Evolutionary conservation across 30 jellyfish, hydroid and myxozoan species (phyloP).

Genomic region (Cassiopea andromeda): DNA sequence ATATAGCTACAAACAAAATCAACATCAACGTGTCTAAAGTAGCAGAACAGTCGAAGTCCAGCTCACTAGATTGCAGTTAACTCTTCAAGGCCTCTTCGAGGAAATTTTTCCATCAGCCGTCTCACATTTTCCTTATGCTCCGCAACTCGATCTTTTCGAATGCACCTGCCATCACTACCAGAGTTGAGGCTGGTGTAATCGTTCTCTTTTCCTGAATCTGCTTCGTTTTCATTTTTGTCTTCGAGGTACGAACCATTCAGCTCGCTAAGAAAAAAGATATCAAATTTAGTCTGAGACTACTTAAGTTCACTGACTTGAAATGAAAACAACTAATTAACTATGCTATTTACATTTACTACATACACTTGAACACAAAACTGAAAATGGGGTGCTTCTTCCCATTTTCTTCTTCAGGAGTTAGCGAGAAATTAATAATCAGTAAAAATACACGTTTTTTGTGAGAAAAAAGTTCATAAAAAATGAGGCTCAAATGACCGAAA

Average conservation of each 20-base stretch:
- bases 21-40: not conserved
- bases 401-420: no score
- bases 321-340: no score
- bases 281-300: no score
- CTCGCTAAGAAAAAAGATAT: slow-evolving; percentile 16
- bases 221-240: slow-evolving; percentile 29
- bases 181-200: slow-evolving; percentile 6
- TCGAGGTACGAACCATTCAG: slow-evolving; percentile 32
- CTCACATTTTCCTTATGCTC: slow-evolving; percentile 92
- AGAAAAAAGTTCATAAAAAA: no score
- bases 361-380: no score
- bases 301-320: no score
- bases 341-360: no score
- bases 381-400: no score
- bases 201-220: slow-evolving; percentile 32
- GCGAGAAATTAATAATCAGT: no score
- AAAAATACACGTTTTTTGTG: no score
- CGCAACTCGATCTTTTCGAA: slow-evolving; percentile 68
- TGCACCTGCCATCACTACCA: slow-evolving; percentile 43
- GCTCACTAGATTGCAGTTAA: slow-evolving; percentile 25
- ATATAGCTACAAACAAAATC: not conserved
- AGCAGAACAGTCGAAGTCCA: not conserved
- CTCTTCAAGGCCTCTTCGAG: slow-evolving; percentile 75
- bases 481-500: no score
- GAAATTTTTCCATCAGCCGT: slow-evolving; percentile 79